These are phyloP conservation scores for Thymallus thymallus DNA, from an alignment of 2,113 vertebrate species.

Conservation along the genomic window DNA sequence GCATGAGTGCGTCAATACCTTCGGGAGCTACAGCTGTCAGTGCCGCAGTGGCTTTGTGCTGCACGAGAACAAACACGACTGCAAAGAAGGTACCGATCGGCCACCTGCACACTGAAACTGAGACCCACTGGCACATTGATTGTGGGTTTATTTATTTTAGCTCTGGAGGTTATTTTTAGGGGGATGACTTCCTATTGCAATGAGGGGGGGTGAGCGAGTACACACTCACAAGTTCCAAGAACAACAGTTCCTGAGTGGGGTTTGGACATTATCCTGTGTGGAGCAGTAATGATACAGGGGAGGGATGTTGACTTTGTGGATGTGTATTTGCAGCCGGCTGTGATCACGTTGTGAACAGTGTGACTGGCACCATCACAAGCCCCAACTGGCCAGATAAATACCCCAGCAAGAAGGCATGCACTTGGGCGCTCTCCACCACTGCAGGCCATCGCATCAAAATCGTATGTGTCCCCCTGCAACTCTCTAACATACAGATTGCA, in stretches of 20 bases:
- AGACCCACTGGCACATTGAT: slow-evolving; percentile 2
- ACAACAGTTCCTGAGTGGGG: slow-evolving; percentile 16
- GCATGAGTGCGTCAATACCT: slow-evolving; percentile 96
- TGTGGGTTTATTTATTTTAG: slow-evolving; percentile 79
- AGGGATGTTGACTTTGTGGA: slow-evolving; percentile 23
- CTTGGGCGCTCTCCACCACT: slow-evolving; percentile 85
- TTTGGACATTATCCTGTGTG: slow-evolving; percentile 7
- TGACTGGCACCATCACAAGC: slow-evolving; percentile 77
- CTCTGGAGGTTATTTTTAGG: slow-evolving; percentile 45
- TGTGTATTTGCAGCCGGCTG: slow-evolving; percentile 70
- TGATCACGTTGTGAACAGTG: slow-evolving; percentile 78
- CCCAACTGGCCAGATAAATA: slow-evolving; percentile 83
- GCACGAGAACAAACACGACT: slow-evolving; percentile 95
- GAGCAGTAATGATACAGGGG: neutral
- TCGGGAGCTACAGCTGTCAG: slow-evolving; percentile 96
- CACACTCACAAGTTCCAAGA: slow-evolving; percentile 16
- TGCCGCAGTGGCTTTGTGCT: slow-evolving; percentile 94
- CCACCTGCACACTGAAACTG: neutral
- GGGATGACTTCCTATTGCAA: slow-evolving; percentile 19
- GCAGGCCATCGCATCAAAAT: slow-evolving; percentile 91
- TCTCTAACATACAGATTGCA: neutral
- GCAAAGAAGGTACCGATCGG: slow-evolving; percentile 86
- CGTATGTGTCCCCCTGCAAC: slow-evolving; percentile 67
- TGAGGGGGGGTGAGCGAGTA: neutral
- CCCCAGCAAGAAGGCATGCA: slow-evolving; percentile 80